A percentile compares a stretch with the other conserved stretches of the same genome.
Evolutionary conservation across 2,113 vertebrate species (phyloP).

Genomic region (Amazona guildingii): DNA sequence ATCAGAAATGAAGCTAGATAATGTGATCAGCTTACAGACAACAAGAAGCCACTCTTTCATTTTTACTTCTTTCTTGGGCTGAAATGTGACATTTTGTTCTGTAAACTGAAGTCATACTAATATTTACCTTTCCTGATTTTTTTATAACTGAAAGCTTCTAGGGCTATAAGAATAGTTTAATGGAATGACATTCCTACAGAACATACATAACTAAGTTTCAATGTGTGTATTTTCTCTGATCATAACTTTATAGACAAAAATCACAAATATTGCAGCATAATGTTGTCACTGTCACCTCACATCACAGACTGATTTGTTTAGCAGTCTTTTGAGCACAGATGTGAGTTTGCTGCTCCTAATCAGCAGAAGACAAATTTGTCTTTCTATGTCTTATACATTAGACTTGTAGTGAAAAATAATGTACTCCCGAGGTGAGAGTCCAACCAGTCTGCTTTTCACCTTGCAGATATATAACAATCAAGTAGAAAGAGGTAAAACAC

Average conservation of each 20-base stretch:
- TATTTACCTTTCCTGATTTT: neutral
- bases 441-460: neutral
- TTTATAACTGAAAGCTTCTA: neutral
- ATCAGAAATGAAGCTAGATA: neutral
- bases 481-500: neutral
- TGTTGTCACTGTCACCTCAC: neutral
- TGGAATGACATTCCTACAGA: neutral
- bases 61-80: neutral
- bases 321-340: neutral
- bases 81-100: neutral
- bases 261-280: neutral
- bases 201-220: neutral
- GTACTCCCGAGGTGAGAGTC: neutral
- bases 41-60: neutral
- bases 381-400: neutral
- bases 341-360: neutral
- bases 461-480: neutral
- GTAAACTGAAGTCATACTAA: neutral
- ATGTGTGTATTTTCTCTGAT: neutral
- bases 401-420: neutral
- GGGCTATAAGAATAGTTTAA: neutral
- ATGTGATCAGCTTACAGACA: neutral
- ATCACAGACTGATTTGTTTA: neutral
- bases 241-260: neutral
- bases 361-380: neutral